Evolutionary conservation across 2,797 vertebrate genomes (phyloP).

Genomic region (Lophius americanus): DNA sequence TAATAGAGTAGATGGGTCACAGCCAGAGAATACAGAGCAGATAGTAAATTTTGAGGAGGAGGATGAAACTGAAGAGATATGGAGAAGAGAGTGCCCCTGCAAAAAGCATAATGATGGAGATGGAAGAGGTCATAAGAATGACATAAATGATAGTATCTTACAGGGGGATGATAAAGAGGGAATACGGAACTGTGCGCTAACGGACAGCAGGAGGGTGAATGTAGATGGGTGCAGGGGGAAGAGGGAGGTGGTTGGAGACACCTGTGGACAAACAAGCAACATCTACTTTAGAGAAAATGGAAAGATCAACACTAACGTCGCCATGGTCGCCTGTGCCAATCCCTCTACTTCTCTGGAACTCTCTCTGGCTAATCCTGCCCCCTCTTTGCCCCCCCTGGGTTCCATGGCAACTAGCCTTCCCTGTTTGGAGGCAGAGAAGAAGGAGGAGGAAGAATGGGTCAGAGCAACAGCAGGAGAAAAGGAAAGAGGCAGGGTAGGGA

Average conservation of each 20-base stretch:
- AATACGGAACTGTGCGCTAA: background rate
- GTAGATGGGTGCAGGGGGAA: background rate
- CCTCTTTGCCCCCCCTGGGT: constrained; percentile 55
- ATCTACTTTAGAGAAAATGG: background rate
- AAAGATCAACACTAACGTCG: constrained; percentile 13
- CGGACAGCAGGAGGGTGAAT: constrained; percentile 17
- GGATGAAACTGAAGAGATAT: background rate
- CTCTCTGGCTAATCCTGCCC: constrained; percentile 71
- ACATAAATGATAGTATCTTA: background rate
- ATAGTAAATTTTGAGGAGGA: constrained; percentile 1
- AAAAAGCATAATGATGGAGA: background rate
- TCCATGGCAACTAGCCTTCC: constrained; percentile 73
- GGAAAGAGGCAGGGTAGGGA: constrained; percentile 31
- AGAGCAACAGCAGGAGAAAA: background rate
- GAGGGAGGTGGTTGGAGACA: constrained; percentile 3
- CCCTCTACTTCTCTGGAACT: constrained; percentile 41
- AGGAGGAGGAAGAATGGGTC: constrained; percentile 31
- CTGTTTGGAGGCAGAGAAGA: constrained; percentile 49
- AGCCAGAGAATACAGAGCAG: background rate
- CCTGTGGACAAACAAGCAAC: constrained; percentile 17
- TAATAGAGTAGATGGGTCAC: constrained; percentile 5
- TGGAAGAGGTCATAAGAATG: background rate
- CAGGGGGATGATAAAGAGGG: background rate
- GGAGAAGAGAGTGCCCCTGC: background rate
- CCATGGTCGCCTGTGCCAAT: constrained; percentile 37